phyloP scores from a whole-genome alignment of 2,797 vertebrate species.

The Epinephelus coioides region DNA sequence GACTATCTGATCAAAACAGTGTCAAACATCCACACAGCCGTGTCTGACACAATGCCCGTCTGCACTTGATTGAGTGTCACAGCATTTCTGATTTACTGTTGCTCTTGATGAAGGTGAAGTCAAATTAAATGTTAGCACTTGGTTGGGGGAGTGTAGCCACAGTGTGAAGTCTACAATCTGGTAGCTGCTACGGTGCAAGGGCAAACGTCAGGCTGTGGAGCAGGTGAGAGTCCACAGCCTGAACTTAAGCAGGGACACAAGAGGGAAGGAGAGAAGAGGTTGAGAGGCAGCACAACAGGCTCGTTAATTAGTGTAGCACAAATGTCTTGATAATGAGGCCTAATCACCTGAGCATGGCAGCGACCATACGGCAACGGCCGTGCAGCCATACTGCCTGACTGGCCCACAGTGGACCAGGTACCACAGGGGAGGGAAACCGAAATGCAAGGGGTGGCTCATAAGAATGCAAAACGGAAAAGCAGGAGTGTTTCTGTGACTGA shows the following conservation, averaged over 20 bases:
- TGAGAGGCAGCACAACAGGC: slow-evolving; percentile 85
- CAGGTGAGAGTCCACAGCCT: slow-evolving; percentile 78
- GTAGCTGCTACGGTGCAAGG: slow-evolving; percentile 64
- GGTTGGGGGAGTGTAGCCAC: slow-evolving; percentile 28
- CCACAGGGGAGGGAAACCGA: slow-evolving; percentile 4
- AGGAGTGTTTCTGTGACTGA: slow-evolving; percentile 46
- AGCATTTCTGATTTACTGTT: slow-evolving; percentile 55
- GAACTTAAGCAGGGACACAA: slow-evolving; percentile 70
- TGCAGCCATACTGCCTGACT: slow-evolving; percentile 55
- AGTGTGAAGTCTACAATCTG: slow-evolving; percentile 70
- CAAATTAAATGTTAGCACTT: slow-evolving; percentile 74
- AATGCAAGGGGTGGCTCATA: slow-evolving; percentile 12
- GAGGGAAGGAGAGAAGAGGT: slow-evolving; percentile 58
- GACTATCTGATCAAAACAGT: slow-evolving; percentile 49
- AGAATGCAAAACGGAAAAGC: slow-evolving; percentile 61
- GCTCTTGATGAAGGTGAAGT: slow-evolving; percentile 70
- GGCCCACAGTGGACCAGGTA: slow-evolving; percentile 62
- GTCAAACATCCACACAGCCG: slow-evolving; percentile 29
- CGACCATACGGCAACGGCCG: slow-evolving; percentile 79
- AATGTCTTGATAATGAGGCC: slow-evolving; percentile 89
- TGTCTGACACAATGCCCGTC: slow-evolving; percentile 44
- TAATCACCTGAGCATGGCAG: slow-evolving; percentile 90
- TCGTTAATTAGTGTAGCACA: slow-evolving; percentile 91
- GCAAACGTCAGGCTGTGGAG: slow-evolving; percentile 58
- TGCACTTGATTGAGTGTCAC: slow-evolving; percentile 51